These are phyloP conservation scores for Solea senegalensis DNA, from an alignment of 2,113 vertebrate genomes.

Conservation along the genomic window DNA sequence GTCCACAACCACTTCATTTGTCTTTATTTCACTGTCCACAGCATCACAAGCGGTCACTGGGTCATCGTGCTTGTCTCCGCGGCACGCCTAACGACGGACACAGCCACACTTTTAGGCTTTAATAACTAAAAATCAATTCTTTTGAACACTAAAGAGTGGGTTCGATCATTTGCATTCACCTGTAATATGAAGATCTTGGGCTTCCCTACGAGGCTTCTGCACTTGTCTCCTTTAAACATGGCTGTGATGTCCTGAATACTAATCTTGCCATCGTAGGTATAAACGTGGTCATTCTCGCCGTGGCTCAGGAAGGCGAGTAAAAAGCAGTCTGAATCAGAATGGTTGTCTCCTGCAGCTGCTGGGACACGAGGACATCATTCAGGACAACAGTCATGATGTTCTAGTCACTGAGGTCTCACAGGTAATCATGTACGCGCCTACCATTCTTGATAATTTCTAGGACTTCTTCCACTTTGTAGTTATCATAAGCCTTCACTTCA, in stretches of 20 bases:
- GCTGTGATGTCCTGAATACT: constrained; percentile 82
- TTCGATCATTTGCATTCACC: constrained; percentile 73
- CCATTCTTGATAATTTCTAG: constrained; percentile 81
- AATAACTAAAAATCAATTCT: neutral
- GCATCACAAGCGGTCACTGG: constrained; percentile 82
- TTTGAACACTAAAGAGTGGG: no score
- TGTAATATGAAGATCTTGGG: constrained; percentile 97
- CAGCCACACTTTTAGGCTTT: neutral
- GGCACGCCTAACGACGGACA: constrained; percentile 85
- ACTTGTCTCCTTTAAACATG: constrained; percentile 91
- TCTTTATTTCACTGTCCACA: constrained; percentile 65
- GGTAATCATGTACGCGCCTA: constrained; percentile 56
- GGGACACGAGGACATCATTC: constrained; percentile 5
- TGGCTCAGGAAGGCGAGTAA: constrained; percentile 93
- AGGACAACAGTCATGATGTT: neutral
- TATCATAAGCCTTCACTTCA: constrained; percentile 84
- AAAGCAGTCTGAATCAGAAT: constrained; percentile 90
- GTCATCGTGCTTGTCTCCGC: constrained; percentile 88
- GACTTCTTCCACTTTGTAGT: constrained; percentile 82
- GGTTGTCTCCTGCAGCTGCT: constrained; percentile 82
- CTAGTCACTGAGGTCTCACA: neutral
- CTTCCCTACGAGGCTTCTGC: constrained; percentile 90
- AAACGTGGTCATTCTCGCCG: constrained; percentile 88
- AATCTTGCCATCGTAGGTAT: constrained; percentile 84
- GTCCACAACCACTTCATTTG: constrained; percentile 85